These are phyloP conservation scores for Tor tambroides DNA, from an alignment of 2,113 vertebrate genomes.

Conservation along the genomic window DNA sequence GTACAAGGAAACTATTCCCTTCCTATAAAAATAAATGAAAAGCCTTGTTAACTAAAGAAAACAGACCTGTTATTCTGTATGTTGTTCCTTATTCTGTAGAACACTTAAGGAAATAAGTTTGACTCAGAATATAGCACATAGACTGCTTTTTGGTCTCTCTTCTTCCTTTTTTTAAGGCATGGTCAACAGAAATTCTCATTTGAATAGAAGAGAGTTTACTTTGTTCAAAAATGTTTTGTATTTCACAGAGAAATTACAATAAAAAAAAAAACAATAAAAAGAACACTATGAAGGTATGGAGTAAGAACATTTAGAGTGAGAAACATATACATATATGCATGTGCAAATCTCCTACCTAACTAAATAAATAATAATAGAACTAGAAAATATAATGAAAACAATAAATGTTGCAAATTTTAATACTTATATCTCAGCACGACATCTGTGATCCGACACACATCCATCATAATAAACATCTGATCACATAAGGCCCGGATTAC, in stretches of 20 bases:
- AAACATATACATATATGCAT: too few species aligned
- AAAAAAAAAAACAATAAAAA: too few species aligned
- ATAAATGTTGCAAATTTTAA: not conserved
- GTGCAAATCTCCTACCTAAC: not conserved
- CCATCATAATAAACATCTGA: not conserved
- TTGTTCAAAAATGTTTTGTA: too few species aligned
- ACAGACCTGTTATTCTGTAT: not conserved
- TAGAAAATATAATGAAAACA: not conserved
- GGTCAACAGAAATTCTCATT: too few species aligned
- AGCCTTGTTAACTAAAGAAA: not conserved
- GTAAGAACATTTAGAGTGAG: too few species aligned
- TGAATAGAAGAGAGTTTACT: too few species aligned
- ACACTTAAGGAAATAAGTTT: too few species aligned
- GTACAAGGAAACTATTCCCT: conserved; percentile 94
- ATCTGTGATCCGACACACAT: not conserved
- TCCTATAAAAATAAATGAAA: conserved; percentile 76
- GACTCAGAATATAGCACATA: too few species aligned
- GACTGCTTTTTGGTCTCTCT: too few species aligned
- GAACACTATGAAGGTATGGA: too few species aligned
- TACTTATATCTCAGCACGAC: not conserved
- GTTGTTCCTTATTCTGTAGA: not conserved
- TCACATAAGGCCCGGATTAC: not conserved
- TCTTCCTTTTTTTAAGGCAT: too few species aligned
- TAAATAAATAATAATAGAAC: not conserved
- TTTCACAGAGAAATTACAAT: too few species aligned